Conservation (phyloP, 2,888 invertebrate species). For the Drosophila kokeensis region DNA sequence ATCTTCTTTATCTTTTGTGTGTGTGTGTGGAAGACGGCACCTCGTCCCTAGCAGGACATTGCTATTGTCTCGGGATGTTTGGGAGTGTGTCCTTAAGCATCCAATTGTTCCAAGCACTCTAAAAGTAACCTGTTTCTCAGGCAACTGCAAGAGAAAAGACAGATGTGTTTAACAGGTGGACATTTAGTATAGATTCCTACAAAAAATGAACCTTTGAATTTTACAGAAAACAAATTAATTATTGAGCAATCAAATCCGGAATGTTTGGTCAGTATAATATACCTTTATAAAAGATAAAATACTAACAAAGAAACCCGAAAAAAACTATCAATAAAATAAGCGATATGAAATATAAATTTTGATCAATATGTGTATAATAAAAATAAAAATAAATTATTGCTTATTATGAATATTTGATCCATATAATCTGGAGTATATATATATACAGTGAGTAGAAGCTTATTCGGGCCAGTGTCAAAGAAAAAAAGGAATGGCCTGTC, state of each 20-base stretch:
- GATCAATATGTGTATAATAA: background rate
- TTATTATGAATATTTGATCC: background rate
- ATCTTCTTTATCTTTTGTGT: constrained; percentile 31
- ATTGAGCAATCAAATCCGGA: background rate
- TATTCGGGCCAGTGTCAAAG: too few species aligned
- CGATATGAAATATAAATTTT: background rate
- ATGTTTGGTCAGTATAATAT: background rate
- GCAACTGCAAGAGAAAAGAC: constrained; percentile 17
- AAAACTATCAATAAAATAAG: background rate
- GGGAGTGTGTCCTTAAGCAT: constrained; percentile 7
- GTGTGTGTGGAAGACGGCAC: background rate
- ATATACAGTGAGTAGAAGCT: too few species aligned
- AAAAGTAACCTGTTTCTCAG: constrained; percentile 21
- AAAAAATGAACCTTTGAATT: background rate
- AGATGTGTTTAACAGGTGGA: constrained; percentile 61
- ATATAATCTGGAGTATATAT: fast-evolving
- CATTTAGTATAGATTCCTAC: background rate
- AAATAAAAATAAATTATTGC: background rate
- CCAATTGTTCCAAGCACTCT: constrained; percentile 12
- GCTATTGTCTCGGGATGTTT: constrained; percentile 32
- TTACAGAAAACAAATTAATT: background rate
- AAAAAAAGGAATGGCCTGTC: too few species aligned
- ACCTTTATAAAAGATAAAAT: background rate
- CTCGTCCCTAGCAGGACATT: constrained; percentile 35
- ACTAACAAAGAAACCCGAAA: too few species aligned